Percentiles rank a stretch among this genome's conserved stretches.
Evolutionary conservation across 2,888 invertebrate species (phyloP).

Genomic region (Prenolepis imparis): DNA sequence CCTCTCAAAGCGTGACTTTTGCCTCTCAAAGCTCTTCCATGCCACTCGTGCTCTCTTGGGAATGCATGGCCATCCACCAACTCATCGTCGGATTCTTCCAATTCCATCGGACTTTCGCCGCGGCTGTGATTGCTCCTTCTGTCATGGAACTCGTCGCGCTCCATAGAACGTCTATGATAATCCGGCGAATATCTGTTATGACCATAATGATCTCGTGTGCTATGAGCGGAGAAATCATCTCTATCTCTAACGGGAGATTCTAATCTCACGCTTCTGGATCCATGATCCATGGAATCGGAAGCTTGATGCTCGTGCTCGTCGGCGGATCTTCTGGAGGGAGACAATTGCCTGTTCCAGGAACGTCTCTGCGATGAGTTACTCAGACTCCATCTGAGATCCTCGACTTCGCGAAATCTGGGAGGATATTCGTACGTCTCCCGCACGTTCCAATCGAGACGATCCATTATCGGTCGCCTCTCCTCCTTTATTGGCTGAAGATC

Average conservation of each 20-base stretch:
- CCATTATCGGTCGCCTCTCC: slow-evolving; percentile 81
- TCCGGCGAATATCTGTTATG: slow-evolving; percentile 75
- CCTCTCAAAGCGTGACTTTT: slow-evolving; percentile 74
- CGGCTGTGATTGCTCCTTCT: slow-evolving; percentile 78
- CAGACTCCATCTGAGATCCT: slow-evolving; percentile 82
- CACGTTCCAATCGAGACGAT: slow-evolving; percentile 83
- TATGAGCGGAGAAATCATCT: slow-evolving; percentile 70
- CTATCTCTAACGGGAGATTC: slow-evolving; percentile 72
- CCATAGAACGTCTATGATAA: slow-evolving; percentile 72
- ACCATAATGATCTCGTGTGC: slow-evolving; percentile 71
- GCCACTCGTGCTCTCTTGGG: slow-evolving; percentile 76
- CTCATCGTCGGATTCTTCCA: slow-evolving; percentile 79
- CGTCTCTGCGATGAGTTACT: slow-evolving; percentile 80
- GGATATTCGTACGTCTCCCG: slow-evolving; percentile 80
- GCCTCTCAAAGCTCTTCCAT: slow-evolving; percentile 73
- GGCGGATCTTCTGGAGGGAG: slow-evolving; percentile 68
- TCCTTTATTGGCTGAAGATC: slow-evolving; percentile 72
- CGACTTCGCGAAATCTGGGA: slow-evolving; percentile 77
- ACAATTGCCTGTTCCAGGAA: slow-evolving; percentile 70
- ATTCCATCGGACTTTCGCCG: slow-evolving; percentile 79
- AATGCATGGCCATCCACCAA: slow-evolving; percentile 74
- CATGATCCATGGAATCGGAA: slow-evolving; percentile 69
- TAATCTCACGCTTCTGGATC: slow-evolving; percentile 69
- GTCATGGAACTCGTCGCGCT: slow-evolving; percentile 77
- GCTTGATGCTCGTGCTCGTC: slow-evolving; percentile 71